Evolutionary conservation across 2,797 vertebrate genomes (phyloP), one percentile per base, ranked within the genome.

Genomic region (Mormyrops boulengeri): DNA sequence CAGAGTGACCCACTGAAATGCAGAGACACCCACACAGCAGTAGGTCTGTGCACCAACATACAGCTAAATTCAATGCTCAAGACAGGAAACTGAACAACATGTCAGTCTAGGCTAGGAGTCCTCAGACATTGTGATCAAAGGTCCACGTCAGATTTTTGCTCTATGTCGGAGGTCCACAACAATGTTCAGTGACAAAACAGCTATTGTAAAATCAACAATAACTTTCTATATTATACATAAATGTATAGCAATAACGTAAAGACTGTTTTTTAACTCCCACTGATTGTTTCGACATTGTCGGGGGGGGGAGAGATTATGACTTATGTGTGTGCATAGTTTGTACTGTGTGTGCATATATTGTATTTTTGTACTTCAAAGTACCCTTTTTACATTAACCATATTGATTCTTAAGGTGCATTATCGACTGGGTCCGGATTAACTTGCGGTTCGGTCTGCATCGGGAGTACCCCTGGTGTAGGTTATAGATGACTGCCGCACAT

Each of bases 1-100:
- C 94, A 92, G 91, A 87, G 91, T 93, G 91, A 92, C 94, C 89
- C n/a, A 26, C 57, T 89, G 90, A 89, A 92, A 66, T 87, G 84
- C 88, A 91, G 88, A 87, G 88, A 87, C 90, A 80, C 55, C 91
- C 60, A 90, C 88, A 38, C 82, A 14, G 47, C 47, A 26, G 22
- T 47, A n/a, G 12, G 17, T 44, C 14, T 44, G 38, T 30, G 52
- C 47, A 88, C 47, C n/a, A 26, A 49, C 57, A 50, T 3, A 49
- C 34, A 62, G 88, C 5, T 57, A 89, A 60, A 91, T 66, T 89
- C 90, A 91, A 5, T 69, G 47, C 7, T 38, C 34, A 19, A 19
- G 22, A 14, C 50, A 38, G 14, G 26, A 34, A 34, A 53, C 30
- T 11, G 53, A 55, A 30, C 4, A 5, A 2, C 85, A n/a, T 55